Evolutionary conservation across 2,797 vertebrate species (phyloP).

Genomic region (Cercopithecus petaurista): DNA sequence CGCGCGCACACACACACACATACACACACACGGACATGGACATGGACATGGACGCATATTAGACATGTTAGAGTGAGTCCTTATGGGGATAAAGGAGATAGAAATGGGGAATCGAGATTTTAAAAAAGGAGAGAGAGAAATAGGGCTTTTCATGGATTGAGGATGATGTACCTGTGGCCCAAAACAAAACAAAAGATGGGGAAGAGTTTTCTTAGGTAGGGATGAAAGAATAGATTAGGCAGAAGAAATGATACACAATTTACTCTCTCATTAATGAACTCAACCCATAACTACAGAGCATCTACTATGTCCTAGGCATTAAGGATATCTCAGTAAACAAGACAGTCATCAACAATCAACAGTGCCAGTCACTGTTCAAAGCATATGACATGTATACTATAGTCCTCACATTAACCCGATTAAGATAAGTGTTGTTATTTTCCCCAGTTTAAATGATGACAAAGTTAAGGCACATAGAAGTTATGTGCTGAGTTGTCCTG

Average conservation of each 20-base stretch:
- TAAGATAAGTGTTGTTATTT: neutral
- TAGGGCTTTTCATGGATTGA: neutral
- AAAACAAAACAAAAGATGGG: slow-evolving; percentile 15
- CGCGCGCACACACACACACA: rapidly evolving
- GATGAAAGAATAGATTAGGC: neutral
- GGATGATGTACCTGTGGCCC: neutral
- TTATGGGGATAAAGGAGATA: neutral
- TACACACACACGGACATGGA: neutral
- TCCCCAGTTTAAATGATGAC: neutral
- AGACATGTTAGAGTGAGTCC: neutral
- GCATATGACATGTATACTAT: neutral
- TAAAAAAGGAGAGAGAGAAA: neutral
- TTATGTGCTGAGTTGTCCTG: neutral
- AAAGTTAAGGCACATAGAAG: neutral
- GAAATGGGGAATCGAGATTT: neutral
- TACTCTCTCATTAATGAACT: neutral
- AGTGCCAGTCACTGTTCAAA: neutral
- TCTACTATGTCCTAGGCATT: neutral
- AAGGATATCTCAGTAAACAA: neutral
- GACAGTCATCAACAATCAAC: neutral
- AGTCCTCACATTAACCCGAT: neutral
- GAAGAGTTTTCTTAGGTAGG: neutral
- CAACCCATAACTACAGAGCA: neutral
- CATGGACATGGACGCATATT: neutral
- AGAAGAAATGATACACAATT: neutral